A percentile compares a stretch with the other conserved stretches of the same genome.
Evolutionary conservation across 2,888 invertebrate genomes (phyloP).

Genomic region (Xylota sylvarum): DNA sequence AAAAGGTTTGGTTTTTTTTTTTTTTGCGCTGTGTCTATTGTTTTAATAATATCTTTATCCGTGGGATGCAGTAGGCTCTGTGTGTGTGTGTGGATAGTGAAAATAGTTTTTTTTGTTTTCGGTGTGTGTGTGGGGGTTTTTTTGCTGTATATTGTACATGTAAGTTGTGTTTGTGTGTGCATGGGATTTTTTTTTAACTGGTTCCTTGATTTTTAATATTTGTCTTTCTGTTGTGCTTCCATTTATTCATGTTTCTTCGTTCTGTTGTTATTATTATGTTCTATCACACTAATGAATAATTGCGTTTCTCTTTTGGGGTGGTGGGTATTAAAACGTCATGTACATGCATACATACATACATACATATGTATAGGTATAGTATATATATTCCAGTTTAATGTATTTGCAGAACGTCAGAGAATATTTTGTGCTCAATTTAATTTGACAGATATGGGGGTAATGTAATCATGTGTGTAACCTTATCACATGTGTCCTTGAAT

Average conservation of each 20-base stretch:
- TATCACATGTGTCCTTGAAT: slow-evolving; percentile 34
- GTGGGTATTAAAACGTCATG: background rate
- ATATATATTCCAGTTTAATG: background rate
- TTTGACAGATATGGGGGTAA: slow-evolving; percentile 6
- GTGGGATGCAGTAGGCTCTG: background rate
- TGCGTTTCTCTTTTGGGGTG: background rate
- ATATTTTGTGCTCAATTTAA: slow-evolving; percentile 1
- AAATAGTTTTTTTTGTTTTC: background rate
- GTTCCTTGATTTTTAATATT: background rate
- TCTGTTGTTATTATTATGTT: slow-evolving; percentile 10
- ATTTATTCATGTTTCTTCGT: background rate
- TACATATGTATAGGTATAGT: background rate
- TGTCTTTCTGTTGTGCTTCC: slow-evolving; percentile 4
- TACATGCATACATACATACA: background rate
- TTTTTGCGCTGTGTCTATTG: slow-evolving; percentile 1
- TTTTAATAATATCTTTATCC: slow-evolving; percentile 1
- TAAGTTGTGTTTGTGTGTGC: background rate
- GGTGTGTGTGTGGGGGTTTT: background rate
- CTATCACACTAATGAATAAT: slow-evolving; percentile 5
- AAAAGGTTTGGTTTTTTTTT: no score
- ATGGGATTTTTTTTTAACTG: background rate
- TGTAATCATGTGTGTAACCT: slow-evolving; percentile 4
- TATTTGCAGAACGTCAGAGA: background rate
- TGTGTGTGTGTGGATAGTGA: background rate
- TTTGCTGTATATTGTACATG: background rate